These are phyloP conservation scores for Osedax frankpressi DNA, from an alignment of 2,888 invertebrate genomes.

Conservation along the genomic window DNA sequence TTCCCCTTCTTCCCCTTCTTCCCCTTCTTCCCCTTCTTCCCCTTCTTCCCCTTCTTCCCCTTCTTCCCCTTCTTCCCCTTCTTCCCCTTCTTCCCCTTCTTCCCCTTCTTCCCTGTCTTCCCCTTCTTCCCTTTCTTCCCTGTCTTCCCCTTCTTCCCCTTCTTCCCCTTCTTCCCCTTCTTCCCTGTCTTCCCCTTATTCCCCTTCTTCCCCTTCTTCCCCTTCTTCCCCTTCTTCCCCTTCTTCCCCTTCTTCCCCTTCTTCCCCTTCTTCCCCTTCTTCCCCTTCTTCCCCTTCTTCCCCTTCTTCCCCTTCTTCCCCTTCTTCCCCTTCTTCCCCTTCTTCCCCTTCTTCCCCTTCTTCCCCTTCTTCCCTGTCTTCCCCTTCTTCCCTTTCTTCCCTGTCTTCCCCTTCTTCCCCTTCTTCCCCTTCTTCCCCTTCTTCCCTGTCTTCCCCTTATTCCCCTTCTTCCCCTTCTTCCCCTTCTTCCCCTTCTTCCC, in stretches of 20 bases:
- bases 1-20: no score
- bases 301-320: neutral
- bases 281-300: slow-evolving; percentile 5
- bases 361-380: neutral
- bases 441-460: neutral
- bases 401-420: neutral
- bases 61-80: neutral
- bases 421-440: neutral
- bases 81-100: neutral
- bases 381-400: neutral
- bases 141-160: neutral
- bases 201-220: neutral
- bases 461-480: neutral
- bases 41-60: neutral
- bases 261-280: neutral
- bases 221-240: neutral
- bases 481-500: neutral
- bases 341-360: neutral
- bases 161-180: neutral
- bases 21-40: slow-evolving; percentile 3
- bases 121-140: neutral
- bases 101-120: neutral
- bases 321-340: neutral
- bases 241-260: neutral
- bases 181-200: neutral